Base-by-base conservation (phyloP, 2,797 vertebrate species). In the Uromys caudimaculatus region DNA sequence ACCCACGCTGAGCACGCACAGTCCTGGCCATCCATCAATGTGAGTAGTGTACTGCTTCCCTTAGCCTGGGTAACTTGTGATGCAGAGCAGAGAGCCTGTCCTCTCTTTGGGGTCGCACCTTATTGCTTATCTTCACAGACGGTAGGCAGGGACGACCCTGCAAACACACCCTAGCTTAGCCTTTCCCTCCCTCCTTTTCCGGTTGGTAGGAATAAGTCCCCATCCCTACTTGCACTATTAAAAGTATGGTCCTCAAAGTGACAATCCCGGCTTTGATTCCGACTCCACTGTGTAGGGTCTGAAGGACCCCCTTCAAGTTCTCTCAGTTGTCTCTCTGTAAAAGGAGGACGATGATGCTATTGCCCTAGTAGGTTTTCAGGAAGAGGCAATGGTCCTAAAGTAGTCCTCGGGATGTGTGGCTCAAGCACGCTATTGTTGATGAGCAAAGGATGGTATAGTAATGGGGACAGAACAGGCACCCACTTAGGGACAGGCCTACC, bases 1-100 rank as follows among this genome's bases (percentile, higher is more conserved):
- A 96, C 99, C 97, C 99, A 99, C 17, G 98, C 99, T 0, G 99
- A 99, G 95, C 99, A 99, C 54, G 99, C 99, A 69, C 99, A 99
- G 99, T 99, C 99, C 98, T 99, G 99, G 99, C 99, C 99, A 1
- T 99, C 99, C 32, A 99, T 99, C 97, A 99, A 99, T 0, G 99
- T 99, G 98, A 99, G 99, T 97, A 88, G 67, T n/a, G 89, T 16
- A 10, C 69, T 9, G 24, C 60, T 38, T 41, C 19, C 64, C 32
- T 29, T 32, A 8, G 64, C 10, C 41, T 47, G 82, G 82, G 41
- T 47, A 8, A 4, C 73, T 14, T 38, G 60, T 27, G 29, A 32
- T n/a, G 41, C n/a, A n/a, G 35, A 58, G 69, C 52, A 56, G 27
- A 27, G 75, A 78, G 14, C 58, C 62, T 38, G 17, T n/a, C 50